Evolutionary conservation across 2,113 vertebrate species (phyloP).

Genomic region (Odontophorus gujanensis): DNA sequence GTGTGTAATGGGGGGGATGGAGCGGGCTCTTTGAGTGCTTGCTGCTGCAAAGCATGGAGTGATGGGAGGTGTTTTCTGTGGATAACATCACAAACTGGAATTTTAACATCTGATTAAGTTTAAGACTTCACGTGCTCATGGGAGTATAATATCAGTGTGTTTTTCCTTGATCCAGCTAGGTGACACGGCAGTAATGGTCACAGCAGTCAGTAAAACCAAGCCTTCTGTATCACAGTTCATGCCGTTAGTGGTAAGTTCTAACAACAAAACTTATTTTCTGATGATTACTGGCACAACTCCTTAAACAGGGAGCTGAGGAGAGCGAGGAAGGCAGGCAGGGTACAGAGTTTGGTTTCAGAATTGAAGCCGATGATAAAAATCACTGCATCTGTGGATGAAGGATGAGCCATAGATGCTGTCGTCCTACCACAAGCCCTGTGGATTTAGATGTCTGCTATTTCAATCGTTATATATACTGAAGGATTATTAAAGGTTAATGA

Average conservation of each 20-base stretch:
- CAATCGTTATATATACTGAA: fast-evolving
- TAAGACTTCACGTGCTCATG: neutral
- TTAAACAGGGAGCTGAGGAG: neutral
- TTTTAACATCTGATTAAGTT: neutral
- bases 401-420: neutral
- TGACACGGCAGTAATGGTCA: constrained; percentile 96
- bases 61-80: neutral
- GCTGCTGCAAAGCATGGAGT: fast-evolving
- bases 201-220: constrained; percentile 95
- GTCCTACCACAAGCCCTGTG: neutral
- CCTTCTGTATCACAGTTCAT: constrained; percentile 91
- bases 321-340: neutral
- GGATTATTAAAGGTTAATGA: neutral
- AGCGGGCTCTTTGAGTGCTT: too few relatives aligned
- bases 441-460: too few relatives aligned
- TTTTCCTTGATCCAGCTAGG: constrained; percentile 82
- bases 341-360: neutral
- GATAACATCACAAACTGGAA: neutral
- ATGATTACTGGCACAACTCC: too few relatives aligned
- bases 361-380: neutral
- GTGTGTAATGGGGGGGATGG: neutral
- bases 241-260: constrained; percentile 92
- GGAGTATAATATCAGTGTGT: neutral
- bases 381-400: neutral
- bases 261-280: neutral